Conservation (phyloP, 2,113 vertebrate species). For the Verasper variegatus region DNA sequence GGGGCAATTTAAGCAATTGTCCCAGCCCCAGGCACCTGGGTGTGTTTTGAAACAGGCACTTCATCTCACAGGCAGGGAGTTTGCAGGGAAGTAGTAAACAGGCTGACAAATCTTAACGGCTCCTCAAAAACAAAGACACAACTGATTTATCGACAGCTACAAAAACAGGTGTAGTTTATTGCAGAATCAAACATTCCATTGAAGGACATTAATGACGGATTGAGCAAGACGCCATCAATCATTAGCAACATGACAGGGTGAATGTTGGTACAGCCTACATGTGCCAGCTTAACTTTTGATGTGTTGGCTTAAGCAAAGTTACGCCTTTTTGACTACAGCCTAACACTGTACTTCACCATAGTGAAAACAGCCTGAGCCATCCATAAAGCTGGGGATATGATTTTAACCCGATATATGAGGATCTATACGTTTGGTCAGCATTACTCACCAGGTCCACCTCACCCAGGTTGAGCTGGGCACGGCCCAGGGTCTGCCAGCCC, state of each 20-base stretch:
- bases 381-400: neutral
- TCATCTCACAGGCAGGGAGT: slow-evolving; percentile 28
- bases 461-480: slow-evolving; percentile 93
- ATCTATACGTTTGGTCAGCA: neutral
- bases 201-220: neutral
- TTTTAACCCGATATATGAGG: too few relatives aligned
- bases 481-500: slow-evolving; percentile 94
- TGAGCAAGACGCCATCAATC: neutral
- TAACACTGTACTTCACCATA: too few relatives aligned
- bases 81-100: slow-evolving; percentile 52
- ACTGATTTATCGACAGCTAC: slow-evolving; percentile 14
- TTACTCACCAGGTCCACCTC: slow-evolving; percentile 91
- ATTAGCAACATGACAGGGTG: neutral
- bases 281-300: neutral
- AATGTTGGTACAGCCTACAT: neutral
- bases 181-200: slow-evolving; percentile 3
- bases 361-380: neutral
- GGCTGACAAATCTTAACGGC: slow-evolving; percentile 20
- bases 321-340: neutral
- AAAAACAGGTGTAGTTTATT: slow-evolving; percentile 13
- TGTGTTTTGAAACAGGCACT: slow-evolving; percentile 44
- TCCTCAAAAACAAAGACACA: neutral
- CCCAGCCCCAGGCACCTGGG: slow-evolving; percentile 58
- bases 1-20: slow-evolving; percentile 59
- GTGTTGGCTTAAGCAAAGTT: neutral